These are phyloP conservation scores for Carassius auratus DNA, from an alignment of 2,113 vertebrate species.

Conservation along the genomic window DNA sequence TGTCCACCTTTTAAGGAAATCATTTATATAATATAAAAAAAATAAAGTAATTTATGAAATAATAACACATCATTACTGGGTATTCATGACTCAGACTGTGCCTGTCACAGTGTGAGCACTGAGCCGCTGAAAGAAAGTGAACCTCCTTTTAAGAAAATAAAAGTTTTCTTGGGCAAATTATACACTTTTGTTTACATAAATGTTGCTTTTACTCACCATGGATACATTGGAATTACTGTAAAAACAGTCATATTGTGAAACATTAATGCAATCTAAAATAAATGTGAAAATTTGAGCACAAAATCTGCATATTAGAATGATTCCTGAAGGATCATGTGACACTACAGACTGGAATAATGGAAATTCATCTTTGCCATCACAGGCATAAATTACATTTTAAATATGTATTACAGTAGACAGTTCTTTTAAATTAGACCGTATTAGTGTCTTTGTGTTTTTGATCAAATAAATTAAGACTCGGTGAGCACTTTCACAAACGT, in stretches of 20 bases:
- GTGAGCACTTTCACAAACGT: too few species aligned
- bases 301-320: not conserved
- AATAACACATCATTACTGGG: not conserved
- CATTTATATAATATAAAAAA: not conserved
- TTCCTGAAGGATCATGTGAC: not conserved
- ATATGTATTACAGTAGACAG: too few species aligned
- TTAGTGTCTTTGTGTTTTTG: too few species aligned
- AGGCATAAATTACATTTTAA: too few species aligned
- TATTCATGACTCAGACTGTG: slow-evolving; percentile 5
- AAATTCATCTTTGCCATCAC: too few species aligned
- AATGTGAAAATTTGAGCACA: not conserved
- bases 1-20: not conserved
- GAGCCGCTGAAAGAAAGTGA: not conserved
- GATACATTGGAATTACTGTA: not conserved
- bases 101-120: not conserved
- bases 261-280: not conserved
- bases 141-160: not conserved
- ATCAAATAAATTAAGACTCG: too few species aligned
- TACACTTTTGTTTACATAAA: not conserved
- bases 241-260: not conserved
- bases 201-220: not conserved
- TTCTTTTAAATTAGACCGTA: too few species aligned
- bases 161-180: not conserved
- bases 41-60: not conserved
- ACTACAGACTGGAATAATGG: not conserved